Percentiles rank a stretch among this genome's conserved stretches.
These are phyloP conservation scores for Graptemys geographica DNA, from an alignment of 2,797 vertebrate species.

Conservation along the genomic window DNA sequence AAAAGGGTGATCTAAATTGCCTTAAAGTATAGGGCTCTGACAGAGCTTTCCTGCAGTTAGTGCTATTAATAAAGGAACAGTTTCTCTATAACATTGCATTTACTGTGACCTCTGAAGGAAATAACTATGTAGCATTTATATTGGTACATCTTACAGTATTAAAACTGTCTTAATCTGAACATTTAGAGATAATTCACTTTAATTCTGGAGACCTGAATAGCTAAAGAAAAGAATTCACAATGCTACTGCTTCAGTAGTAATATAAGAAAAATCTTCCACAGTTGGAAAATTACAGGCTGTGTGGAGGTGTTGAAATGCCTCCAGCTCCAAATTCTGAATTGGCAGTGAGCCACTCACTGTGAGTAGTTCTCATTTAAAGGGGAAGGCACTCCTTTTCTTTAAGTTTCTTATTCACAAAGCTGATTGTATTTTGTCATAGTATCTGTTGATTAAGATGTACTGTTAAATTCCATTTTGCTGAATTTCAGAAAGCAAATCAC, in stretches of 20 bases:
- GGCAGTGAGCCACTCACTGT: constrained; percentile 59
- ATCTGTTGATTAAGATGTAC: not conserved
- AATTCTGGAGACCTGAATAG: constrained; percentile 13
- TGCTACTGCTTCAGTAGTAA: constrained; percentile 47
- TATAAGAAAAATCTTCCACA: constrained; percentile 51
- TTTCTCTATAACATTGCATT: not conserved
- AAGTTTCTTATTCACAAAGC: not conserved
- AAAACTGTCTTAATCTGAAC: constrained; percentile 11
- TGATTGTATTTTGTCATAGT: not conserved
- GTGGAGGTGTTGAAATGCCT: constrained; percentile 75
- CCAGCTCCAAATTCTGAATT: constrained; percentile 64
- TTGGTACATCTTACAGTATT: constrained; percentile 15
- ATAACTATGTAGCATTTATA: constrained; percentile 11
- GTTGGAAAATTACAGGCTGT: constrained; percentile 76
- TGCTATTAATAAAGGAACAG: constrained; percentile 29
- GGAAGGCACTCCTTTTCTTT: not conserved
- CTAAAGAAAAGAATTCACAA: constrained; percentile 40
- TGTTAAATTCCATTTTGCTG: not conserved
- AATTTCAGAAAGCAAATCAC: not conserved
- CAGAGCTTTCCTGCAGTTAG: constrained; percentile 39
- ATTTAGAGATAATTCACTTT: constrained; percentile 18
- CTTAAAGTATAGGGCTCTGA: constrained; percentile 50
- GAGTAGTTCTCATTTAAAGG: constrained; percentile 57
- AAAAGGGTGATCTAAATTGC: constrained; percentile 24
- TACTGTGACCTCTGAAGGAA: constrained; percentile 4